A percentile compares a stretch with the other conserved stretches of the same genome.
phyloP scores from a whole-genome alignment of 2,797 vertebrate species.

The Sebastes miniatus region DNA sequence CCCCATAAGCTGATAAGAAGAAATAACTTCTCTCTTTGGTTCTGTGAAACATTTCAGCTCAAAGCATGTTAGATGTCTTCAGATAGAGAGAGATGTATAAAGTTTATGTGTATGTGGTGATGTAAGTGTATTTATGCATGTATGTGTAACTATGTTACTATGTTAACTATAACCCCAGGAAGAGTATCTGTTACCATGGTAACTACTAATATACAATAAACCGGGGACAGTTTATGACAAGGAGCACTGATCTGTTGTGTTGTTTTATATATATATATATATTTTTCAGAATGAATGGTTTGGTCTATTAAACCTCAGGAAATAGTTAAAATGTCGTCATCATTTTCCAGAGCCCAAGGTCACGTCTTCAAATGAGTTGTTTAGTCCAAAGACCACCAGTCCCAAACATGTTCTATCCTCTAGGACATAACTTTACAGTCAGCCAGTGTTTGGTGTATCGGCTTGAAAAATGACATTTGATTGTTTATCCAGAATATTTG shows the following conservation, averaged over 20 bases:
- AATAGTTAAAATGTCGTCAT: background rate
- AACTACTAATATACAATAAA: too few species aligned
- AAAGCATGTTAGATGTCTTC: too few species aligned
- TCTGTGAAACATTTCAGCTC: too few species aligned
- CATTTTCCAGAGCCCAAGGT: background rate
- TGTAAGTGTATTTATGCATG: too few species aligned
- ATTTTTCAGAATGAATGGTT: background rate
- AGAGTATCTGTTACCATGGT: too few species aligned
- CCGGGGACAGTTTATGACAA: background rate
- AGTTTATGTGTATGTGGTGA: too few species aligned
- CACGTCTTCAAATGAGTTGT: background rate
- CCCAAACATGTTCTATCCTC: too few species aligned
- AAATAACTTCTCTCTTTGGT: too few species aligned
- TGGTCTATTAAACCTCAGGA: background rate
- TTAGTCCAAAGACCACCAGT: background rate
- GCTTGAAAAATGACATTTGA: background rate
- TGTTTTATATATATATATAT: too few species aligned
- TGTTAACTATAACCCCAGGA: too few species aligned
- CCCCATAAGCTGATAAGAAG: slow-evolving; percentile 56
- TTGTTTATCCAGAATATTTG: background rate
- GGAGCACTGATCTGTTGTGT: background rate
- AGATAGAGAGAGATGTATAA: too few species aligned
- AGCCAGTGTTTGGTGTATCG: background rate
- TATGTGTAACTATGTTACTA: too few species aligned
- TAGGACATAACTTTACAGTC: background rate